A percentile compares a stretch with the other conserved stretches of the same genome.
Conservation (phyloP, 2,888 invertebrate species). For the Muschampia plurimacula region DNA sequence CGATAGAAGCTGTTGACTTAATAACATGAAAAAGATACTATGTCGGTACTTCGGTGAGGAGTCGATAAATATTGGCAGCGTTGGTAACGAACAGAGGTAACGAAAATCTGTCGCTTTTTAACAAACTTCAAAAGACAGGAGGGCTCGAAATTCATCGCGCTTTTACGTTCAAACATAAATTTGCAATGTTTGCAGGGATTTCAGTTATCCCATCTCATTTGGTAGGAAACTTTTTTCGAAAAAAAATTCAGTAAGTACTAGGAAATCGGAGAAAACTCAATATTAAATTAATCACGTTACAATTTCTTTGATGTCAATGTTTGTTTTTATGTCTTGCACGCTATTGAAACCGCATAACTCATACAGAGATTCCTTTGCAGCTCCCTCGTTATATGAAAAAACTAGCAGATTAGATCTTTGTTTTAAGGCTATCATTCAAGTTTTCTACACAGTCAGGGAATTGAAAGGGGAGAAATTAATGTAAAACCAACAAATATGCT, state of each 20-base stretch:
- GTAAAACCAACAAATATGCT: conserved; percentile 1
- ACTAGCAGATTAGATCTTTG: conserved; percentile 8
- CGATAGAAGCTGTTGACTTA: conserved; percentile 52
- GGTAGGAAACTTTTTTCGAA: not conserved
- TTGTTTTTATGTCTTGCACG: not conserved
- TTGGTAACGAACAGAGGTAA: conserved; percentile 34
- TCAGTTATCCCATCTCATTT: conserved; percentile 11
- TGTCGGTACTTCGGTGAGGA: conserved; percentile 43
- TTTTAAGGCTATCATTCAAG: not conserved
- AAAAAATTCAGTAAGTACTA: not conserved
- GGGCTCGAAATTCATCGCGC: conserved; percentile 28
- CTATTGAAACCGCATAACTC: not conserved
- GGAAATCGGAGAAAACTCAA: not conserved
- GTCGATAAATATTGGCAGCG: conserved; percentile 38
- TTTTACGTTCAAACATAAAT: conserved; percentile 36
- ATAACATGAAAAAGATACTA: conserved; percentile 49
- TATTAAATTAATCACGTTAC: not conserved
- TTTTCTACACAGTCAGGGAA: not conserved
- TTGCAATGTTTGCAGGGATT: conserved; percentile 31
- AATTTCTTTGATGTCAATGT: not conserved
- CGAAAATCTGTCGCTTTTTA: conserved; percentile 38
- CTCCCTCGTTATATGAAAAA: conserved; percentile 4
- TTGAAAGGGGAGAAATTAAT: not conserved
- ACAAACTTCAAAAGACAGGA: conserved; percentile 36
- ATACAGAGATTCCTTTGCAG: not conserved